Base-by-base conservation (phyloP, 2,797 vertebrate genomes). In the Dryobates pubescens region DNA sequence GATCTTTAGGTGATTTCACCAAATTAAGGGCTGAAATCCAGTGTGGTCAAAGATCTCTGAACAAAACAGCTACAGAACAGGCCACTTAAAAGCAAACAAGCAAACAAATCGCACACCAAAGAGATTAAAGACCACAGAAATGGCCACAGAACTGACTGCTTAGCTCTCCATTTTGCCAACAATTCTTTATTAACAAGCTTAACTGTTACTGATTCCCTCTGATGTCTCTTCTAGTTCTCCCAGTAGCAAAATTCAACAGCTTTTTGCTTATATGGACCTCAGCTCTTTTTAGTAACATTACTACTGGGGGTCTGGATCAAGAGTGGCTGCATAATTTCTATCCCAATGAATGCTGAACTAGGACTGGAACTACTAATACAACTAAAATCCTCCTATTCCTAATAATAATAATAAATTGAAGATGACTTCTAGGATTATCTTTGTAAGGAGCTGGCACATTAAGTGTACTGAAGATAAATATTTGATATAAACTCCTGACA, bases 401-500 rank as follows among this genome's bases (percentile, higher is more conserved):
- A 92, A 86, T 72, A 92, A 88, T 63, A 96, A 96, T 76, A 96
- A 96, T 76, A 84, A 89, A 91, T 88, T 68, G 77, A 79, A 93
- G 92, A 94, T 91, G 91, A 95, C 81, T 92, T 17, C 77, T 89
- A 80, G 38, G 57, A 86, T 92, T 90, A 84, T 92, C 68, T 92
- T 80, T 88, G 26, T 96, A 93, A 95, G 82, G 92, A 94, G 92
- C 86, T 76, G 65, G 89, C 83, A 88, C 92, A 93, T 93, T 90
- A 96, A 95, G 57, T 76, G 65, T 54, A 82, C 54, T 74, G 71
- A 92, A 96, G 83, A 93, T 86, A 96, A 95, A 94, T 96, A 96
- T 71, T 89, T 62, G 71, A 84, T 93, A 91, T 88, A 88, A 96
- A 90, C 83, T 92, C 74, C 29, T 93, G 83, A 95, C 80, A 91